Evolutionary conservation across 2,113 vertebrate species (phyloP).

Genomic region (Danionella cerebrum): DNA sequence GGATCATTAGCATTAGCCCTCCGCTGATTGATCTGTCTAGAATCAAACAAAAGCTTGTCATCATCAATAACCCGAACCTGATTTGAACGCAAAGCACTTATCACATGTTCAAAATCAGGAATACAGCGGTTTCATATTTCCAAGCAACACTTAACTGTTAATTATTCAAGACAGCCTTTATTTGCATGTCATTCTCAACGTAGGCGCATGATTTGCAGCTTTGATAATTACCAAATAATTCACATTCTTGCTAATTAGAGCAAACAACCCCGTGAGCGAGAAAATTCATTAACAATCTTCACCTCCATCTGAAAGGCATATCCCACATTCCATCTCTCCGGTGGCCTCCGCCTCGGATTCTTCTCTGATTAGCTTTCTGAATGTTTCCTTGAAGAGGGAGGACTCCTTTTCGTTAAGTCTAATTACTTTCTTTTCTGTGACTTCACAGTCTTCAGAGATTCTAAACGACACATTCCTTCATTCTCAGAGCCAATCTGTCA

Average conservation of each 20-base stretch:
- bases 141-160: not conserved
- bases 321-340: constrained; percentile 15
- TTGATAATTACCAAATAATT: constrained; percentile 35
- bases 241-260: constrained; percentile 21
- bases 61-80: not conserved
- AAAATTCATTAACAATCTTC: not conserved
- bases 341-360: not conserved
- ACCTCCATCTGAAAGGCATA: constrained; percentile 6
- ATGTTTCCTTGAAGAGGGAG: not conserved
- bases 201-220: constrained; percentile 7
- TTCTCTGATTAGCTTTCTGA: not conserved
- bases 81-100: constrained; percentile 2
- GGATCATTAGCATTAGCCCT: not conserved
- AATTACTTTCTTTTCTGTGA: not conserved
- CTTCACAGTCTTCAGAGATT: no score
- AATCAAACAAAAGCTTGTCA: not conserved
- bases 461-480: no score
- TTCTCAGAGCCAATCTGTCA: no score
- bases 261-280: constrained; percentile 3
- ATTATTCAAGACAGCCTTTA: not conserved
- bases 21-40: not conserved
- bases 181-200: constrained; percentile 2
- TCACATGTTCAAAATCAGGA: constrained; percentile 5
- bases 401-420: not conserved
- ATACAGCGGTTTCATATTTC: constrained; percentile 3